phyloP scores from a whole-genome alignment of 2,113 vertebrate genomes.

The Ptilonorhynchus violaceus region DNA sequence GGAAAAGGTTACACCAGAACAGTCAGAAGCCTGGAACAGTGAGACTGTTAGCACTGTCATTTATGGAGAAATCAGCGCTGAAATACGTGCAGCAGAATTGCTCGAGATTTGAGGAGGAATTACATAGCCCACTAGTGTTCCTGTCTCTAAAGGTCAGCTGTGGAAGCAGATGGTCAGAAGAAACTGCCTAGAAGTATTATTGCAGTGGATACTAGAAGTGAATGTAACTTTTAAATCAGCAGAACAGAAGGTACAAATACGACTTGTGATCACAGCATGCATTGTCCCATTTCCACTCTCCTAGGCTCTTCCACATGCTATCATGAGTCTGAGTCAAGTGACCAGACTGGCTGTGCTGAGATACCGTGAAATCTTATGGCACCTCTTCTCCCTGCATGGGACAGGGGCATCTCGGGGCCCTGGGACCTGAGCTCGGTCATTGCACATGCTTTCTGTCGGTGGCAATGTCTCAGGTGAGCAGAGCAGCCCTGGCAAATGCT shows the following conservation, averaged over 20 bases:
- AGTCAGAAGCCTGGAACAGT: neutral
- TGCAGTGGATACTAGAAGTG: neutral
- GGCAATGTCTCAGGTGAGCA: neutral
- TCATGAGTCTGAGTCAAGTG: neutral
- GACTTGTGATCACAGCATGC: neutral
- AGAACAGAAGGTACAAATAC: neutral
- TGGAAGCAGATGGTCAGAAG: neutral
- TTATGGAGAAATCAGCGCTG: neutral
- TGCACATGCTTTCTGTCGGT: neutral
- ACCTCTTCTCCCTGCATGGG: neutral
- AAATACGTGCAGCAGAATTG: neutral
- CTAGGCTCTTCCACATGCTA: neutral
- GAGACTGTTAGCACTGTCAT: fast-evolving
- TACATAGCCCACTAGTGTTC: neutral
- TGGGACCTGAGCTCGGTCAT: neutral
- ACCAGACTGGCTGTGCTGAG: neutral
- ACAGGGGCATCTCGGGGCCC: fast-evolving
- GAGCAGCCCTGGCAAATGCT: fast-evolving
- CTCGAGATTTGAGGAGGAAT: neutral
- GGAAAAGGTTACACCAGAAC: neutral
- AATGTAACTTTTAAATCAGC: neutral
- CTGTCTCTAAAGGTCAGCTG: neutral
- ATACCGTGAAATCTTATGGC: neutral
- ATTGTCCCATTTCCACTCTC: neutral
- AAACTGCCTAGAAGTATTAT: neutral